Evolutionary conservation across 2,888 invertebrate species (phyloP).

Genomic region (Gordius sp.): DNA sequence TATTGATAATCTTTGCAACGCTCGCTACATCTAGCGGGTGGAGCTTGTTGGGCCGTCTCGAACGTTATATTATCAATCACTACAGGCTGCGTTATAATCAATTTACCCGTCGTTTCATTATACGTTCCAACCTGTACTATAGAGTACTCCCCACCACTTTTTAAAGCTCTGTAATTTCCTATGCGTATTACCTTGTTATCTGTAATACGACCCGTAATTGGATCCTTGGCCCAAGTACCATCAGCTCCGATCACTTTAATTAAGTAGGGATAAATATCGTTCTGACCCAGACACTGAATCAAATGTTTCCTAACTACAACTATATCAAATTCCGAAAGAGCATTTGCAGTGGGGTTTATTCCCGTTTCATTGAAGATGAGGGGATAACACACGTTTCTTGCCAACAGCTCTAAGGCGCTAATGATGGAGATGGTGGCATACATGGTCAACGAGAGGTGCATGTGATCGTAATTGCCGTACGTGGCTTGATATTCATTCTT

Average conservation of each 20-base stretch:
- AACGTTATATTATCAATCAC: neutral
- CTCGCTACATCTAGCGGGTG: neutral
- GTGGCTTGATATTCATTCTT: neutral
- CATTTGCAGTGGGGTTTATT: neutral
- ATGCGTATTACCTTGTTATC: neutral
- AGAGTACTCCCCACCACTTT: neutral
- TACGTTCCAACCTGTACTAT: neutral
- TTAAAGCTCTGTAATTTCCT: neutral
- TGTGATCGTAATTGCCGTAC: neutral
- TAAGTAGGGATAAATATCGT: neutral
- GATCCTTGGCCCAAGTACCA: neutral
- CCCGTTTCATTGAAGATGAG: neutral
- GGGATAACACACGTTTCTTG: neutral
- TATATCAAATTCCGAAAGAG: neutral
- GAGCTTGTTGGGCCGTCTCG: neutral
- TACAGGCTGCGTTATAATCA: neutral
- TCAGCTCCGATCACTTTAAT: neutral
- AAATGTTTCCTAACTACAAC: neutral
- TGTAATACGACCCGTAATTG: neutral
- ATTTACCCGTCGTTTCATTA: neutral
- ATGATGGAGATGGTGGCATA: neutral
- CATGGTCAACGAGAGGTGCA: neutral
- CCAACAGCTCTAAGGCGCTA: neutral
- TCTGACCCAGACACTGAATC: neutral
- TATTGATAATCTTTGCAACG: neutral